Percentiles rank a stretch among this genome's conserved stretches.
These are phyloP conservation scores for Meiosimyza platycephala DNA, from an alignment of 2,888 invertebrate genomes.

Conservation along the genomic window DNA sequence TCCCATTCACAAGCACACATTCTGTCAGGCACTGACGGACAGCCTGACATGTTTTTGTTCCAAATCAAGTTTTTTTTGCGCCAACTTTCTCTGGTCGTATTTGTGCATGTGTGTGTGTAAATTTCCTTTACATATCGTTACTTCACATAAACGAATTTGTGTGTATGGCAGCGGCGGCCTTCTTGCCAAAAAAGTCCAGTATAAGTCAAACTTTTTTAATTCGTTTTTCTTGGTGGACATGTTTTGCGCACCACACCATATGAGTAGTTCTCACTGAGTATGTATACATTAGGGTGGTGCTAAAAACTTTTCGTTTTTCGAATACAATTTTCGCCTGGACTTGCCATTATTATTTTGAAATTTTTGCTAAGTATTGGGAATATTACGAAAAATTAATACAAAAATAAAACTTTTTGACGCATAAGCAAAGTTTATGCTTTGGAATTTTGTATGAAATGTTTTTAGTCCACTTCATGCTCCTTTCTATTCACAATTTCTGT, in stretches of 20 bases:
- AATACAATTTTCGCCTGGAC: no score
- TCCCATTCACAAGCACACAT: slow-evolving; percentile 14
- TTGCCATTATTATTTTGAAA: no score
- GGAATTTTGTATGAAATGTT: no score
- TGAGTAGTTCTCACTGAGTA: not conserved
- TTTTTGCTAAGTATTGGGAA: no score
- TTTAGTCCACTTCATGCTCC: no score
- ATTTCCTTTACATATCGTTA: not conserved
- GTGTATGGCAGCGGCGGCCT: not conserved
- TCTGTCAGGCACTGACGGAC: not conserved
- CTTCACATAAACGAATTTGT: not conserved
- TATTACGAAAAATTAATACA: no score
- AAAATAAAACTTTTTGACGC: no score
- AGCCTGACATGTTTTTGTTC: not conserved
- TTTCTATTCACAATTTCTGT: no score
- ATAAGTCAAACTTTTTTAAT: slow-evolving; percentile 32
- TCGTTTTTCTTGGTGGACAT: slow-evolving; percentile 30
- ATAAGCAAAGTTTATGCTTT: no score
- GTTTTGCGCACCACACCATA: slow-evolving; percentile 2
- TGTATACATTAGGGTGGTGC: no score
- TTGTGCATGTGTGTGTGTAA: slow-evolving; percentile 14
- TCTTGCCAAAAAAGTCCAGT: slow-evolving; percentile 13
- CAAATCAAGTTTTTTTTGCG: slow-evolving; percentile 17
- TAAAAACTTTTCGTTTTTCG: no score
- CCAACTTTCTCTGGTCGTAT: slow-evolving; percentile 19